A percentile compares a stretch with the other conserved stretches of the same genome.
Evolutionary conservation across 2,888 invertebrate genomes (phyloP).

Genomic region (Parthenolecanium corni): DNA sequence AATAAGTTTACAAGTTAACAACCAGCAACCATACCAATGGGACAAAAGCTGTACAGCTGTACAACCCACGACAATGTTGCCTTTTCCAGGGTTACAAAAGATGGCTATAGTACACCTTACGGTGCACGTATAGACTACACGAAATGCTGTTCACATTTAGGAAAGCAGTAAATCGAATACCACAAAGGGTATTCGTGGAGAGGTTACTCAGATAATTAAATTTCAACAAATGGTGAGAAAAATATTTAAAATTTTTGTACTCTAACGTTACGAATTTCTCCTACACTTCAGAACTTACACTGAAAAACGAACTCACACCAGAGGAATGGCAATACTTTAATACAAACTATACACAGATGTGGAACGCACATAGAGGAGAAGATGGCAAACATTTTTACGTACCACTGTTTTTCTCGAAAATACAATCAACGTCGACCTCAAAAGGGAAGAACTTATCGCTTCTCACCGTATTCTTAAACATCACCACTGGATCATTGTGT

Average conservation of each 20-base stretch:
- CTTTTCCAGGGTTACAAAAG: constrained; percentile 15
- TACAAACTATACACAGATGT: no score
- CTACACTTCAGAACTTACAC: no score
- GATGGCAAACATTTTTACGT: neutral
- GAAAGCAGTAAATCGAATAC: neutral
- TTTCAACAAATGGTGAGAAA: no score
- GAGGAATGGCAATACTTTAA: no score
- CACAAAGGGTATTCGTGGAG: no score
- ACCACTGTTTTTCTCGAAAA: constrained; percentile 21
- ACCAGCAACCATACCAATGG: constrained; percentile 27
- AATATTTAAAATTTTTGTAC: no score
- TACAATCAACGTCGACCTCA: constrained; percentile 24
- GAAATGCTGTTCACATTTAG: neutral
- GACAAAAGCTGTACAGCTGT: constrained; percentile 20
- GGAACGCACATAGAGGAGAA: no score
- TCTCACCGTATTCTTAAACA: constrained; percentile 22
- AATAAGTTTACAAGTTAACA: constrained; percentile 26
- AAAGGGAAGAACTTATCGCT: constrained; percentile 27
- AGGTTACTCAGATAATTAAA: no score
- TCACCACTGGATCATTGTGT: constrained; percentile 26
- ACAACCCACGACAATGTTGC: constrained; percentile 14
- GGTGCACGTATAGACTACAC: neutral
- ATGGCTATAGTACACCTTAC: neutral
- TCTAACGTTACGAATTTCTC: no score
- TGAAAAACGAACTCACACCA: no score